A percentile compares a stretch with the other conserved stretches of the same genome.
These are phyloP conservation scores for Hylia prasina DNA, from an alignment of 2,113 vertebrate species.

Conservation along the genomic window DNA sequence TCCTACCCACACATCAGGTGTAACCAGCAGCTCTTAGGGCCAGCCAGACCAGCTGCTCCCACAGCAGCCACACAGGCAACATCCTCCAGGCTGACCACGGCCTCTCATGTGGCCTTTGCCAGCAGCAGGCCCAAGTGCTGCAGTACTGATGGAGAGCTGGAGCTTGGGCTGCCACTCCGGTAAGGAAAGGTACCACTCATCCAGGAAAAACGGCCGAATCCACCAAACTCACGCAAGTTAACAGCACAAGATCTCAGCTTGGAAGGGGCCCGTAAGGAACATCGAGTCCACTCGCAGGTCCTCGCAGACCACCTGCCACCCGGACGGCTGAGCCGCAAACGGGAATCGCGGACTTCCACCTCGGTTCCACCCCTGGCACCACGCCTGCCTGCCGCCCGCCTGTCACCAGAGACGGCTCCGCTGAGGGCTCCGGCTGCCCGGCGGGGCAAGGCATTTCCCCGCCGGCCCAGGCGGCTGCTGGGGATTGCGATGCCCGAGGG, in stretches of 20 bases:
- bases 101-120: not conserved
- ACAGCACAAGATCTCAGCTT: not conserved
- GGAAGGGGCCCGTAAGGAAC: not conserved
- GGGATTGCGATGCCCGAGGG: not conserved
- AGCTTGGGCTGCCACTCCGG: not conserved
- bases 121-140: not conserved
- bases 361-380: not conserved
- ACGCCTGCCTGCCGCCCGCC: not conserved
- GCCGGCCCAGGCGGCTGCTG: not conserved
- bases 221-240: not conserved
- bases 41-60: not conserved
- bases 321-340: not conserved
- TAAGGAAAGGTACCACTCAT: not conserved
- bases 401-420: not conserved
- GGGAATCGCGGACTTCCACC: not conserved
- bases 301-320: not conserved
- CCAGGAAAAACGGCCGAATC: not conserved
- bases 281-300: not conserved
- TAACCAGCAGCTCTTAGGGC: rapidly evolving
- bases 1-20: too few relatives aligned
- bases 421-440: not conserved
- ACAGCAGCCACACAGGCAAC: not conserved
- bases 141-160: not conserved
- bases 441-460: not conserved
- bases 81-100: not conserved